These are phyloP conservation scores for Agriopis aurantiaria DNA, from an alignment of 2,888 invertebrate species.

Conservation along the genomic window DNA sequence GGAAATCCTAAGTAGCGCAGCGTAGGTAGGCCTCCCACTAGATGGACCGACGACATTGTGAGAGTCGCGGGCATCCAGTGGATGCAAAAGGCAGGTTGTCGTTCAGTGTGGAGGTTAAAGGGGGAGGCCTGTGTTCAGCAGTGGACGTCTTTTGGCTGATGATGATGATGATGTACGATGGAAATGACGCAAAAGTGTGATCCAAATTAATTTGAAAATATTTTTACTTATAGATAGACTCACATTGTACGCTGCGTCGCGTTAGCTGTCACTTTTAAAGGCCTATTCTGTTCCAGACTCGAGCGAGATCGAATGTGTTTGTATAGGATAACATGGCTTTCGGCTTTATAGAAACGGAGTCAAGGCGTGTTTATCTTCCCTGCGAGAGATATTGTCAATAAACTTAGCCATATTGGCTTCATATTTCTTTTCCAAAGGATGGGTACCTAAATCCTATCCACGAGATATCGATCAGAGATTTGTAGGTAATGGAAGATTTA, in stretches of 20 bases:
- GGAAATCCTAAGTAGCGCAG: too few species aligned
- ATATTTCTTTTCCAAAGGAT: conserved; percentile 19
- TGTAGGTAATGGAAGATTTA: background rate
- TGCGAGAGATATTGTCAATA: conserved; percentile 27
- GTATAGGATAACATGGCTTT: conserved; percentile 43
- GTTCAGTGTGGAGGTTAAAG: too few species aligned
- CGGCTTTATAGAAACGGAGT: conserved; percentile 38
- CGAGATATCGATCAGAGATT: background rate
- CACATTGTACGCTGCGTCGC: background rate
- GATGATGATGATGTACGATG: too few species aligned
- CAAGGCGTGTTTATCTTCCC: conserved; percentile 37
- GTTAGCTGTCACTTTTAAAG: conserved; percentile 9
- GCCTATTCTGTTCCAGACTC: background rate
- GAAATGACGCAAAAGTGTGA: background rate
- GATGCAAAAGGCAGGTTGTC: too few species aligned
- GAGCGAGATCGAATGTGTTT: conserved; percentile 39
- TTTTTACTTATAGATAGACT: background rate
- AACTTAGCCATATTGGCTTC: conserved; percentile 12
- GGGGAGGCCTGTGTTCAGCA: too few species aligned
- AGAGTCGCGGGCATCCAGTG: too few species aligned
- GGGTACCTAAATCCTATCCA: background rate
- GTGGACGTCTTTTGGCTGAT: too few species aligned
- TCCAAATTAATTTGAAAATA: background rate
- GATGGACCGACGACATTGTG: too few species aligned
- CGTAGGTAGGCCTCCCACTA: too few species aligned